Conservation (phyloP, 1,140 invertebrate species). For the Centruroides vittatus region DNA sequence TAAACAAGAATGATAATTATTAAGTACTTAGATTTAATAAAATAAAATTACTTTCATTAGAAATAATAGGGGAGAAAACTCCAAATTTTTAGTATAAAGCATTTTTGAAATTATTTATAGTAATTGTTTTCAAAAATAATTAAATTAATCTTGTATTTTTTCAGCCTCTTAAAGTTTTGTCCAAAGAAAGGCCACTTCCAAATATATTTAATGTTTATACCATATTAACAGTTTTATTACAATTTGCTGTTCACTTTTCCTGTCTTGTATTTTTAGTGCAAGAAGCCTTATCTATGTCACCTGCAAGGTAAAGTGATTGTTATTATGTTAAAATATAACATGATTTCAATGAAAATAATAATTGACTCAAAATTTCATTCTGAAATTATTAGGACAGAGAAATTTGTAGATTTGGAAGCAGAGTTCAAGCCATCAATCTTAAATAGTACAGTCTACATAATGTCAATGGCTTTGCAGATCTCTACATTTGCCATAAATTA, state of each 20-base stretch:
- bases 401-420: conserved; percentile 55
- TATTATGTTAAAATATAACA: not conserved
- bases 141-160: conserved; percentile 24
- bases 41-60: no score
- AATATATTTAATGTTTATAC: conserved; percentile 99
- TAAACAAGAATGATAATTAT: no score
- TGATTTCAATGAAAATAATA: not conserved
- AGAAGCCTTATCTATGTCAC: conserved; percentile 40
- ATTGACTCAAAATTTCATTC: not conserved
- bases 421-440: conserved; percentile 85
- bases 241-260: conserved; percentile 90
- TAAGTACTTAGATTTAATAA: no score
- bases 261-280: conserved; percentile 80
- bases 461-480: conserved; percentile 92
- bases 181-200: conserved; percentile 83
- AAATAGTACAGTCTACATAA: conserved; percentile 96
- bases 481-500: conserved; percentile 99
- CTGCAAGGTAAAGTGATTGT: conserved; percentile 23
- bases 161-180: conserved; percentile 82
- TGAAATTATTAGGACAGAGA: conserved; percentile 16
- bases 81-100: not conserved
- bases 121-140: not conserved
- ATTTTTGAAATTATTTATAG: not conserved
- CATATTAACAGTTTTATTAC: conserved; percentile 80
- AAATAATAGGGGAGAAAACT: not conserved